These are phyloP conservation scores for Nymphalis io DNA, from an alignment of 1,140 invertebrate species.

Conservation along the genomic window DNA sequence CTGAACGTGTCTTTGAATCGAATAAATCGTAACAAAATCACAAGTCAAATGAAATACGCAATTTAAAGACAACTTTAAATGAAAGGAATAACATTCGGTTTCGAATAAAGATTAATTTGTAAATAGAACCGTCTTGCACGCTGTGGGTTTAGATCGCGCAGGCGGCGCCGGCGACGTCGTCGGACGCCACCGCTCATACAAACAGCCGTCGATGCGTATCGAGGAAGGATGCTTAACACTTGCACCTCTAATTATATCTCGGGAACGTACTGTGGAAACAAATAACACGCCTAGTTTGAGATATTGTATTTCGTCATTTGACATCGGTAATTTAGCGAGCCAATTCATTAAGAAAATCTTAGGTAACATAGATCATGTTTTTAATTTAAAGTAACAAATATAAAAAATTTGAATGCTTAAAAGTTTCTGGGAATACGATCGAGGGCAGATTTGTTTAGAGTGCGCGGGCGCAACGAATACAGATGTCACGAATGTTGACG, in stretches of 20 bases:
- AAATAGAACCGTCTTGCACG: conserved; percentile 48
- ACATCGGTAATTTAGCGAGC: conserved; percentile 20
- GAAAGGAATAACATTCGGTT: conserved; percentile 15
- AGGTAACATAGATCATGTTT: not conserved
- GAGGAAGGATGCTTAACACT: conserved; percentile 77
- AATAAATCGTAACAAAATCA: conserved; percentile 6
- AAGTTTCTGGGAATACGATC: conserved; percentile 68
- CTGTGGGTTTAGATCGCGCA: conserved; percentile 58
- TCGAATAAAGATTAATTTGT: conserved; percentile 25
- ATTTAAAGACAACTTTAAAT: conserved; percentile 10
- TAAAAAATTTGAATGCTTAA: conserved; percentile 58
- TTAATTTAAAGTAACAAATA: not conserved
- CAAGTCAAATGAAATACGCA: not conserved
- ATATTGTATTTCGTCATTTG: conserved; percentile 41
- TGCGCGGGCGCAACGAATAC: conserved; percentile 47
- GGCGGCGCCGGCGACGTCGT: conserved; percentile 71
- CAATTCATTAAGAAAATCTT: not conserved
- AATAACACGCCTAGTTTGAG: conserved; percentile 56
- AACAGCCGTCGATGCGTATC: conserved; percentile 67
- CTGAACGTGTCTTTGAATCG: conserved; percentile 56
- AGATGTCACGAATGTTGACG: conserved; percentile 65
- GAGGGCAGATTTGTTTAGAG: conserved; percentile 70
- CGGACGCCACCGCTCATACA: conserved; percentile 63
- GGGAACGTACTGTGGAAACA: conserved; percentile 65
- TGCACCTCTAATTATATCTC: conserved; percentile 76